Evolutionary conservation across 2,888 invertebrate genomes (phyloP), one percentile per base, ranked within the genome.

Genomic region (Drymonia ruficornis): DNA sequence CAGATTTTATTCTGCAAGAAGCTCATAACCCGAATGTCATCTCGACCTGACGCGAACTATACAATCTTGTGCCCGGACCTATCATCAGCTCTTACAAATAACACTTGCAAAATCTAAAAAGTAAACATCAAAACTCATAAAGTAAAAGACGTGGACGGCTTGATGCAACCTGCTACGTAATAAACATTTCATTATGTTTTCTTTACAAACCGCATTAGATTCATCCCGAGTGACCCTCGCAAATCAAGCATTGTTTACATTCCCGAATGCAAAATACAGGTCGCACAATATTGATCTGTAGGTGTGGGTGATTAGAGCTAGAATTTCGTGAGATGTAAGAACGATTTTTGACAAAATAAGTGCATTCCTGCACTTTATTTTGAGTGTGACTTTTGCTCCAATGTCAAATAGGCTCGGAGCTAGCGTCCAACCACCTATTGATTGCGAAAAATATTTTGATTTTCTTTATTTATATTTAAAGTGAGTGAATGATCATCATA

Each of bases 331-430:
- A 18, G 6, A 12, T 0, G 1, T 12, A n/a, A 34, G 38, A 51
- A 51, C 51, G 43, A 46, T 54, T 50, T 47, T 45, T 47, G 46
- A 52, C 12, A 36, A 28, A 11, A 19, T 13, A 29, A 52, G 50
- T 64, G 62, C 58, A 57, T 58, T 59, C 55, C 46, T 67, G 67
- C 59, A 59, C 42, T 59, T 57, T 58, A 62, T 59, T 53, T 65
- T 59, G 18, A 54, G 49, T 45, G 45, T 63, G 65, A 65, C 67
- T 63, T 67, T 65, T 45, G 15, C 48, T 38, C 36, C 63, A 67
- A 67, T 58, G 67, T 65, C 67, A 54, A 58, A 55, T 38, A 45
- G 34, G 15, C n/a, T 9, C 23, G 42, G 8, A 43, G 13, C 40
- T 50, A 31, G 15, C 31, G 19, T n/a, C 46, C 23, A 18, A 8